Percentiles rank a stretch among this genome's conserved stretches.
phyloP scores from a whole-genome alignment of 1,140 invertebrate genomes.

The Lysiphlebus fabarum region DNA sequence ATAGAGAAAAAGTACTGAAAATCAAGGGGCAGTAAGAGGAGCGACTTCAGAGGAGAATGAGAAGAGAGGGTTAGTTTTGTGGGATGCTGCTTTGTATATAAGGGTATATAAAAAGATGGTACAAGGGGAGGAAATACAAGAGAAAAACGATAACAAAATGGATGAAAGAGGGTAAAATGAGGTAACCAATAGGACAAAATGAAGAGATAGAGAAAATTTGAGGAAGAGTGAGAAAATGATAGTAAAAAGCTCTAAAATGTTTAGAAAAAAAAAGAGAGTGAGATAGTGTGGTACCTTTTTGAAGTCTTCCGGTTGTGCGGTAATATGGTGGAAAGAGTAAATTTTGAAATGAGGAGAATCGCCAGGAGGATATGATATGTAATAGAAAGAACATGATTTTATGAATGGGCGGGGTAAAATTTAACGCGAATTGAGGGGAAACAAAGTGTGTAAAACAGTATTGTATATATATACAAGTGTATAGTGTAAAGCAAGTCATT shows the following conservation, averaged over 20 bases:
- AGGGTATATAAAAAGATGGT: slow-evolving; percentile 15
- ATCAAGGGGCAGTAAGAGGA: slow-evolving; percentile 1
- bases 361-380: neutral
- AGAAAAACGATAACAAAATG: slow-evolving; percentile 6
- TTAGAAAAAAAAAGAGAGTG: slow-evolving; percentile 2
- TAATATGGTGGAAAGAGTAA: neutral
- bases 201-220: slow-evolving; percentile 23
- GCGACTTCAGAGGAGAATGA: neutral
- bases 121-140: slow-evolving; percentile 8
- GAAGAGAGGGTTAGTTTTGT: slow-evolving; percentile 9
- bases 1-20: neutral
- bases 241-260: neutral
- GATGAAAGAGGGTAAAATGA: slow-evolving; percentile 6
- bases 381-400: neutral
- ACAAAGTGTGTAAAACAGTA: slow-evolving; percentile 12
- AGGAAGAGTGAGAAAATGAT: slow-evolving; percentile 5
- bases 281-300: neutral
- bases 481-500: slow-evolving; percentile 6
- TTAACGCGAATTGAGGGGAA: slow-evolving; percentile 13
- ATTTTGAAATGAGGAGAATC: slow-evolving; percentile 5
- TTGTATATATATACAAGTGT: slow-evolving; percentile 19
- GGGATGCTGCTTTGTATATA: slow-evolving; percentile 10
- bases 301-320: neutral
- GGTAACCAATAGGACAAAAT: slow-evolving; percentile 23
- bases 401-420: slow-evolving; percentile 17